Percentiles rank a stretch among this genome's conserved stretches.
phyloP scores from a whole-genome alignment of 2,113 vertebrate species.

The Edolisoma coerulescens region DNA sequence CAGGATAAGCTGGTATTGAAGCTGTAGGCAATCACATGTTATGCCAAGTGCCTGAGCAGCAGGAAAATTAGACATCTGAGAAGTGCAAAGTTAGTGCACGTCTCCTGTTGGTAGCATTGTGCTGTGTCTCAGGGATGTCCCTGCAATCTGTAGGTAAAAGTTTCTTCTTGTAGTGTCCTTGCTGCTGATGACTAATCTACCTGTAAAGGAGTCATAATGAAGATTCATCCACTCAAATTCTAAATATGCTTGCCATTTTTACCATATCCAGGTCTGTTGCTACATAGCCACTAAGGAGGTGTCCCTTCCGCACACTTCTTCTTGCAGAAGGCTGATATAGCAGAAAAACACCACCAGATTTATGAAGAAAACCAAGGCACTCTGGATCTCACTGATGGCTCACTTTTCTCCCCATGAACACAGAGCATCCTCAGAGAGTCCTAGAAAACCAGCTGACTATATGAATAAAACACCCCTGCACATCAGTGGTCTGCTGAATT shows the following conservation, averaged over 20 bases:
- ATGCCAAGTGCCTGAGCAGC: neutral
- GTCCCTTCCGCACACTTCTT: neutral
- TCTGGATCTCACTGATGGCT: neutral
- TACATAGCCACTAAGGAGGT: neutral
- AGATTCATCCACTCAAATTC: neutral
- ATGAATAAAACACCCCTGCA: neutral
- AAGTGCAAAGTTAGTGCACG: neutral
- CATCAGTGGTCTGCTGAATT: neutral
- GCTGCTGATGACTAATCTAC: neutral
- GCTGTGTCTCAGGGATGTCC: neutral
- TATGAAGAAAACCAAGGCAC: neutral
- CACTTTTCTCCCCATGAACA: neutral
- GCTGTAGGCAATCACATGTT: neutral
- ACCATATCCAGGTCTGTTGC: neutral
- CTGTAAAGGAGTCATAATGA: neutral
- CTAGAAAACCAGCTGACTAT: neutral
- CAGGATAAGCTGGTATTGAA: neutral
- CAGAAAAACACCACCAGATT: neutral
- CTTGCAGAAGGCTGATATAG: neutral
- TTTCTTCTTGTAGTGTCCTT: neutral
- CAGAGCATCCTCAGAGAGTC: neutral
- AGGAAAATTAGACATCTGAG: neutral
- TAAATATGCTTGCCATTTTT: neutral
- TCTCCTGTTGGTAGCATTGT: neutral
- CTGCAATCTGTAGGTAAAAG: neutral